phyloP scores from a whole-genome alignment of 2,888 invertebrate genomes.

The Bugulina stolonifera region DNA sequence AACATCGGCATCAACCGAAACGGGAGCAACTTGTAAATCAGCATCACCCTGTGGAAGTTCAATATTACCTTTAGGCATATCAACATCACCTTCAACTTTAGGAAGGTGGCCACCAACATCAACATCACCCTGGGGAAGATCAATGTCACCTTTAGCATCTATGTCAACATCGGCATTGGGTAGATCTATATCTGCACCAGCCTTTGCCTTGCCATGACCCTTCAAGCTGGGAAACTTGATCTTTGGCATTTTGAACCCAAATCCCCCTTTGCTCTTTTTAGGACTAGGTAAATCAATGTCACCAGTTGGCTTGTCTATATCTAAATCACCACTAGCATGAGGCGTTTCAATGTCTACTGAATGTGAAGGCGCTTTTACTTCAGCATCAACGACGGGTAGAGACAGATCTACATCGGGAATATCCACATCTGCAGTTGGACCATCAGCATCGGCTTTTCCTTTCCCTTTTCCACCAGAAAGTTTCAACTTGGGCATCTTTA shows the following conservation, averaged over 20 bases:
- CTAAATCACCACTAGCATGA: not conserved
- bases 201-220: slow-evolving; percentile 9
- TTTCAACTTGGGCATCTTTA: slow-evolving; percentile 7
- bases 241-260: slow-evolving; percentile 19
- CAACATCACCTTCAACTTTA: not conserved
- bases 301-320: not conserved
- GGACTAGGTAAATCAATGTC: not conserved
- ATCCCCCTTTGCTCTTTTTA: not conserved
- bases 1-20: not conserved
- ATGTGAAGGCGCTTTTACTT: not conserved
- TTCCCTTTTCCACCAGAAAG: not conserved
- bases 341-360: not conserved
- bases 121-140: not conserved
- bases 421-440: slow-evolving; percentile 5
- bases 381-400: not conserved
- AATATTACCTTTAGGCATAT: slow-evolving; percentile 25
- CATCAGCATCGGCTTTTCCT: not conserved
- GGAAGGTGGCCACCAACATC: slow-evolving; percentile 2
- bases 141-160: slow-evolving; percentile 5
- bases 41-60: slow-evolving; percentile 24
- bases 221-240: slow-evolving; percentile 7
- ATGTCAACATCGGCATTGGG: not conserved
- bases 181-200: slow-evolving; percentile 21
- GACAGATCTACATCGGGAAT: slow-evolving; percentile 1
- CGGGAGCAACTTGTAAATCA: too few relatives aligned